Conservation (phyloP, 2,113 vertebrate genomes). For the Hirundichthys speculiger region DNA sequence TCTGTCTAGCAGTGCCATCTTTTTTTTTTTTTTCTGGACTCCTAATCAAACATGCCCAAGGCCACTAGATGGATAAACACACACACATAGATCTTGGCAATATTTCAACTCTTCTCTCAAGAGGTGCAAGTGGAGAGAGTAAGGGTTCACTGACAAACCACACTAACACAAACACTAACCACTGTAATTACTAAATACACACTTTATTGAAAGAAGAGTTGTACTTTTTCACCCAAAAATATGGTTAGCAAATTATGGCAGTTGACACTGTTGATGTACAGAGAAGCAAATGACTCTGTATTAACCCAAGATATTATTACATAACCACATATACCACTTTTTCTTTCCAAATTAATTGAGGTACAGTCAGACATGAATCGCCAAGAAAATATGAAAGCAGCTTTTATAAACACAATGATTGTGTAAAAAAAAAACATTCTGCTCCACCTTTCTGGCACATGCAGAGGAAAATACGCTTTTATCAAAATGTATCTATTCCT, state of each 20-base stretch:
- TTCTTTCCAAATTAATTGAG: constrained; percentile 5
- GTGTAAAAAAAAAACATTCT: no score
- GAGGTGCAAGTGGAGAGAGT: constrained; percentile 24
- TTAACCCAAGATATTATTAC: constrained; percentile 13
- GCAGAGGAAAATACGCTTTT: constrained; percentile 46
- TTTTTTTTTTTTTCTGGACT: constrained; percentile 62
- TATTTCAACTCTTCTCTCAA: constrained; percentile 71
- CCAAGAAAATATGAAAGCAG: constrained; percentile 39
- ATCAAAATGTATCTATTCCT: constrained; percentile 1
- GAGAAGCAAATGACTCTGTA: constrained; percentile 7
- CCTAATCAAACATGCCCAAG: constrained; percentile 80
- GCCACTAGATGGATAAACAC: constrained; percentile 75
- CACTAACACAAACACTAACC: constrained; percentile 15
- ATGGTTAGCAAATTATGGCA: constrained; percentile 67
- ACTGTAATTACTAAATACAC: constrained; percentile 30
- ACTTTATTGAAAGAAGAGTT: constrained; percentile 77
- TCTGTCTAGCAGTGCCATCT: constrained; percentile 64
- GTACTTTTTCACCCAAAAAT: constrained; percentile 65
- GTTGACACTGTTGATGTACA: constrained; percentile 54
- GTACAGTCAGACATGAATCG: constrained; percentile 51
- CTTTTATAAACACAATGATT: constrained; percentile 48
- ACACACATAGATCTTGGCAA: constrained; percentile 77
- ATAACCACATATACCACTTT: constrained; percentile 6
- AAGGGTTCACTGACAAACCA: constrained; percentile 45
- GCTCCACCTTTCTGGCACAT: constrained; percentile 53